These are phyloP conservation scores for Dynastes maya DNA, from an alignment of 2,888 invertebrate genomes.

Conservation along the genomic window DNA sequence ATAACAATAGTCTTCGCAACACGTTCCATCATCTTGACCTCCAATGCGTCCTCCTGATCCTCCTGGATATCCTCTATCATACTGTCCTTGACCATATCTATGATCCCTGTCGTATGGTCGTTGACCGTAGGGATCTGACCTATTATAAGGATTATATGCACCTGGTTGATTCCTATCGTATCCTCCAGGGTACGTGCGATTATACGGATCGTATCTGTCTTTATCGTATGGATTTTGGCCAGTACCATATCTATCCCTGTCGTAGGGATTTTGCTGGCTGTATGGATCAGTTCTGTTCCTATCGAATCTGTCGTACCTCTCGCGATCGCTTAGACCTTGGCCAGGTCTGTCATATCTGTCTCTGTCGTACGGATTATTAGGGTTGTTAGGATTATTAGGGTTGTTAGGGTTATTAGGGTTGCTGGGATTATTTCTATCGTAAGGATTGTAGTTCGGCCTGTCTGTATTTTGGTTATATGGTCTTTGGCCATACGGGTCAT, in stretches of 20 bases:
- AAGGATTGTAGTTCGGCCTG: constrained; percentile 35
- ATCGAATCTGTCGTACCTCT: constrained; percentile 50
- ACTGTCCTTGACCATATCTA: constrained; percentile 42
- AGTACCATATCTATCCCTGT: constrained; percentile 51
- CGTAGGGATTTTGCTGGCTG: constrained; percentile 53
- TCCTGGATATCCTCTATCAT: constrained; percentile 23
- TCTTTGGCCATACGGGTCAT: constrained; percentile 53
- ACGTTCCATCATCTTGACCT: constrained; percentile 61
- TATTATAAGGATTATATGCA: constrained; percentile 49
- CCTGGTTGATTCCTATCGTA: constrained; percentile 51
- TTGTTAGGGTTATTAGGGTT: constrained; percentile 50
- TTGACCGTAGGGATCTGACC: constrained; percentile 48
- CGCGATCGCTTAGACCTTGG: constrained; percentile 47
- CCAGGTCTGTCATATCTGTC: constrained; percentile 48
- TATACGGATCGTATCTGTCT: constrained; percentile 42
- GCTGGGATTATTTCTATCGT: constrained; percentile 50
- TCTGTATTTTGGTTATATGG: constrained; percentile 48
- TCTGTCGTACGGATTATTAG: constrained; percentile 47
- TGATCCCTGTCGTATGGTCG: constrained; percentile 53
- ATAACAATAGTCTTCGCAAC: constrained; percentile 76
- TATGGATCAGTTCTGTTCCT: constrained; percentile 53
- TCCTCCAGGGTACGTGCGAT: constrained; percentile 46
- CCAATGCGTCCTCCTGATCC: constrained; percentile 48
- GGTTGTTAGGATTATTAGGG: constrained; percentile 50
- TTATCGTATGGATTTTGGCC: constrained; percentile 38